Percentiles rank a stretch among this genome's conserved stretches.
Evolutionary conservation across 2,888 invertebrate genomes (phyloP).

Genomic region (Phyllotreta striolata): DNA sequence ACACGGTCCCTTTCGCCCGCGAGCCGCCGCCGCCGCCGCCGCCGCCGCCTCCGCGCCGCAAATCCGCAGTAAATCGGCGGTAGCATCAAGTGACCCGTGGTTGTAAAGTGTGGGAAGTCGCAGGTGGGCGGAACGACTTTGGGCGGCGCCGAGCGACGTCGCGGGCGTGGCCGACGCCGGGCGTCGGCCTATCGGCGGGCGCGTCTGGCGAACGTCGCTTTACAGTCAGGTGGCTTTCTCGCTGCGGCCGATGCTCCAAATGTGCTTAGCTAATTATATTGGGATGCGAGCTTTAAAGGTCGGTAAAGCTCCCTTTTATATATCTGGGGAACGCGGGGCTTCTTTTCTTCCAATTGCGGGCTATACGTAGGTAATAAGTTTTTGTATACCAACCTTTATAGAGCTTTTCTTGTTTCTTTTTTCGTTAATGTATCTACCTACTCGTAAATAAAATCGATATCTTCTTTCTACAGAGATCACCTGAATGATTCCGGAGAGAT

Average conservation of each 20-base stretch:
- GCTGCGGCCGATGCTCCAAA: constrained; percentile 56
- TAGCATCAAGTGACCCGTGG: constrained; percentile 59
- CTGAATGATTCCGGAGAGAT: too few species aligned
- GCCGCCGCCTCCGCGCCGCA: constrained; percentile 36
- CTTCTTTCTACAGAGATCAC: too few species aligned
- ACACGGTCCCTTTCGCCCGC: constrained; percentile 21
- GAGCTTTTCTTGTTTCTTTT: too few species aligned
- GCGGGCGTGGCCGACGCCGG: constrained; percentile 29
- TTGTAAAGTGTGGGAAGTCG: constrained; percentile 61
- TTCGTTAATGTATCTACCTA: too few species aligned
- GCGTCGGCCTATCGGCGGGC: constrained; percentile 11
- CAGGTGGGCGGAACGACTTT: constrained; percentile 61
- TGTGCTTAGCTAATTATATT: constrained; percentile 53
- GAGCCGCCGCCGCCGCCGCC: constrained; percentile 19
- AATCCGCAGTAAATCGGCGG: constrained; percentile 57
- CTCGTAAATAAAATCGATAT: too few species aligned
- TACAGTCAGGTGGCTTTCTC: constrained; percentile 59
- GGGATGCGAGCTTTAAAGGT: constrained; percentile 20
- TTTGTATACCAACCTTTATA: too few species aligned
- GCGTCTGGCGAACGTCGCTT: constrained; percentile 54
- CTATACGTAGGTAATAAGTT: too few species aligned
- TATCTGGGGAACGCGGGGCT: too few species aligned
- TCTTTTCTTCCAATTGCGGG: too few species aligned
- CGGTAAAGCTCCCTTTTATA: background rate
- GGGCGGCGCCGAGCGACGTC: constrained; percentile 46